Base-by-base conservation (phyloP, 2,797 vertebrate genomes). In the Peromyscus melanophrys region DNA sequence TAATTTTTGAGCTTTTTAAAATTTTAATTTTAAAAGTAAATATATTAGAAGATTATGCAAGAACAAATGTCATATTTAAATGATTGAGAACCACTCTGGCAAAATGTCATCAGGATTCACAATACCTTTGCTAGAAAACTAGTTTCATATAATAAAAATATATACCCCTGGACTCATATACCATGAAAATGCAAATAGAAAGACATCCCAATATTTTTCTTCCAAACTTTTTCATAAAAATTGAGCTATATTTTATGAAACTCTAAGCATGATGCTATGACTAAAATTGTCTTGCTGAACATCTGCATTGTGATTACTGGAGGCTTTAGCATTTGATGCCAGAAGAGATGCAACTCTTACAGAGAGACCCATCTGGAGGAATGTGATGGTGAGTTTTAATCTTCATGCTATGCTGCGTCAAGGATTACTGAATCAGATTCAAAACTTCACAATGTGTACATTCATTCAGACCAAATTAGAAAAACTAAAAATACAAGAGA, bases 141-240 rank as follows among this genome's bases (percentile, higher is more conserved):
- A 86, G 40, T 89, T 94, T 21, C 31, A 61, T 65, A 76, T 49
- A 77, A 90, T 82, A 87, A 86, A 89, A 88, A 95, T 89, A 96
- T 92, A 88, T 29, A 93, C 16, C n/a, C 40, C 23, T 17, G 67
- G 81, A 95, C 67, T 34, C 25, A 59, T 76, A 93, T 37, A 49
- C n/a, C 49, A 91, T 94, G 95, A 96, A 95, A 96, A 95, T 94
- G 93, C 93, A 97, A 97, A 96, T 92, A 85, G 37, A 69, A 4
- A 87, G 85, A 71, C 69, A 96, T 75, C 8, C 3, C 40, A 59
- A 67, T 83, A 71, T 90, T 34, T 94, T 96, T 95, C 78, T 87
- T 87, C 46, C 16, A 49, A 95, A 88, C 23, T 61, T 96, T 82
- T 89, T 73, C 71, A 86, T 87, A 96, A 87, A 89, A 90, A 86